Evolutionary conservation across 2,797 vertebrate species (phyloP), one percentile per base, ranked within the genome.

Genomic region (Chromis chromis): DNA sequence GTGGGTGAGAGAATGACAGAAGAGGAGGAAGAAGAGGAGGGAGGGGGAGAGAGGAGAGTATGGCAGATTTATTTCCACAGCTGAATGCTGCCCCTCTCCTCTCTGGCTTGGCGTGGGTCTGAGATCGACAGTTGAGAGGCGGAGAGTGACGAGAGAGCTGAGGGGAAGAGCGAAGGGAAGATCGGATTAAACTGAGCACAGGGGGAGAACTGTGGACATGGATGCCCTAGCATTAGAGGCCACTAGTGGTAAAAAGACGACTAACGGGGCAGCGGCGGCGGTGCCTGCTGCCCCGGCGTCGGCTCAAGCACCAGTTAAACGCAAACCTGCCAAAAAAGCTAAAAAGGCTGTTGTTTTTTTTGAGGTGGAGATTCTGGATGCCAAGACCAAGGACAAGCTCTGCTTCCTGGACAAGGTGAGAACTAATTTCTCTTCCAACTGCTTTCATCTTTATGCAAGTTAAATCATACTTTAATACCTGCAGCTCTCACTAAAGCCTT

Each of bases 361-460:
- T 28, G 97, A 98, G 97, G 97, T 98, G 96, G 97, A 98, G 96
- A 97, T 98, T 79, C 92, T 98, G 94, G 96, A 98, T 1, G 97
- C 95, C 66, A 97, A 95, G 93, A 97, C 96, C 0, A 95, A 97
- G 92, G 96, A 97, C 91, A 98, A 98, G 93, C 96, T 98, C 71
- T 98, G 97, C 90, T 98, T 98, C 93, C 92, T 98, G 88, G 97
- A 98, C 89, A 98, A 98, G 96, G 97, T 98, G 89, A 93, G 94
- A 44, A 21, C 0, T 6, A 6, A 0, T 10, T 70, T 17, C 8
- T 22, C 9, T 56, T 44, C 24, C 49, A 33, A 33, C 31, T 36
- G 33, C 10, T 36, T 48, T 50, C 10, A 44, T 54, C 5, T 16
- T 55, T 0, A 28, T 59, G n/a, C 31, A 6, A 31, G 6, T 33